Evolutionary conservation across 2,888 invertebrate species (phyloP).

Genomic region (Scaptomyza parva): DNA sequence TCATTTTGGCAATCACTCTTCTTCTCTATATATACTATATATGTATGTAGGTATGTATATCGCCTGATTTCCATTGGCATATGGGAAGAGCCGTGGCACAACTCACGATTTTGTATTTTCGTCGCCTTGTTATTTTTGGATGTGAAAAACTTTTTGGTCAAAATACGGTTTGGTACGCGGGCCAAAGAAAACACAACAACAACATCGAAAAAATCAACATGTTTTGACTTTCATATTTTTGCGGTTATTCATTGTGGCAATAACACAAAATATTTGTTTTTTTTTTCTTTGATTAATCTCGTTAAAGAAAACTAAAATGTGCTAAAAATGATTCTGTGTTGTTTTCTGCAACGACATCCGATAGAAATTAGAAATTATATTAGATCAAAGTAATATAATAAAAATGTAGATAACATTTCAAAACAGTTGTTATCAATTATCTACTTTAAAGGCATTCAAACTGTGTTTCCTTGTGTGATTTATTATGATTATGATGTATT

Average conservation of each 20-base stretch:
- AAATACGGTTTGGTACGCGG: too few relatives aligned
- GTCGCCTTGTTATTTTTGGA: slow-evolving; percentile 67
- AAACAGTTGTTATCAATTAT: too few relatives aligned
- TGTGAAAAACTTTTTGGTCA: slow-evolving; percentile 50
- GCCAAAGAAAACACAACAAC: slow-evolving; percentile 14
- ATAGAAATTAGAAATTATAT: not conserved
- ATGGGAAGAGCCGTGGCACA: slow-evolving; percentile 57
- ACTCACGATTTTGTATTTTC: slow-evolving; percentile 59
- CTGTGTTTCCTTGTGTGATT: not conserved
- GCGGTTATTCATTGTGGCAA: slow-evolving; percentile 54
- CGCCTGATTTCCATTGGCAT: slow-evolving; percentile 64
- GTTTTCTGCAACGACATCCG: not conserved
- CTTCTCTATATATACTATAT: slow-evolving; percentile 14
- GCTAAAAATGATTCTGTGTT: not conserved
- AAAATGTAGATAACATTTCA: too few relatives aligned
- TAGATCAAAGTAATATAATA: not conserved
- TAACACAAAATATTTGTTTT: slow-evolving; percentile 31
- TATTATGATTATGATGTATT: not conserved
- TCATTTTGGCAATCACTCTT: slow-evolving; percentile 35
- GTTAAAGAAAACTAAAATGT: slow-evolving; percentile 1
- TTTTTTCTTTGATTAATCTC: slow-evolving; percentile 65
- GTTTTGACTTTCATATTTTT: slow-evolving; percentile 68
- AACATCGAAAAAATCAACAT: slow-evolving; percentile 33
- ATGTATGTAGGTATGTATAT: slow-evolving; percentile 16
- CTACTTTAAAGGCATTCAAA: not conserved